These are phyloP conservation scores for Phanerotoma sp. DNA, from an alignment of 2,888 invertebrate species.

Conservation along the genomic window DNA sequence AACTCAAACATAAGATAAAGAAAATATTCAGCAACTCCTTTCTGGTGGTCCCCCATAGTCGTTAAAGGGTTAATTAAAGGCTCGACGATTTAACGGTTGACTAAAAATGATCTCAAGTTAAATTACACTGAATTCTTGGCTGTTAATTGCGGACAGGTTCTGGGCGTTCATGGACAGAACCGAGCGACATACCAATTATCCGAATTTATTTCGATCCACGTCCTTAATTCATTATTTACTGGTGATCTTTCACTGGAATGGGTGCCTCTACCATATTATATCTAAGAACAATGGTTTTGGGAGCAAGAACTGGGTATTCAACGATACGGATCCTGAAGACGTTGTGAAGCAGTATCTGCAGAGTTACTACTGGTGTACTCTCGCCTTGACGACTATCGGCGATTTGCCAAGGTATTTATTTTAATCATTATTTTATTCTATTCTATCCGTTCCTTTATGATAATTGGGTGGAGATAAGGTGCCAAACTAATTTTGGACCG, in stretches of 20 bases:
- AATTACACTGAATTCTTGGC: too few species aligned
- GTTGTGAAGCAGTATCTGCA: slow-evolving; percentile 94
- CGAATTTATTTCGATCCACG: slow-evolving; percentile 91
- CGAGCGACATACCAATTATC: slow-evolving; percentile 98
- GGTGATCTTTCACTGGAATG: slow-evolving; percentile 99
- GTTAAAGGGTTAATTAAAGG: too few species aligned
- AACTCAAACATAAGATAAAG: too few species aligned
- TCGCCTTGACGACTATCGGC: slow-evolving; percentile 94
- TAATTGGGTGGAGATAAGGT: too few species aligned
- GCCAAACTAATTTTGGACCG: too few species aligned
- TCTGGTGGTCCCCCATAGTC: too few species aligned
- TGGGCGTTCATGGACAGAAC: slow-evolving; percentile 99
- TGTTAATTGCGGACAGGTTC: slow-evolving; percentile 63
- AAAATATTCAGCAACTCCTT: too few species aligned
- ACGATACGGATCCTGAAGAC: slow-evolving; percentile 82
- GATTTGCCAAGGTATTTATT: slow-evolving; percentile 54
- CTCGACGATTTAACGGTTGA: too few species aligned
- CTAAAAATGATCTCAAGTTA: too few species aligned
- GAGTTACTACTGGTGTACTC: slow-evolving; percentile 98
- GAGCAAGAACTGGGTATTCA: slow-evolving; percentile 89
- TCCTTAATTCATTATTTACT: slow-evolving; percentile 93
- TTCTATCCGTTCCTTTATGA: neutral
- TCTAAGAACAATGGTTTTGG: slow-evolving; percentile 95
- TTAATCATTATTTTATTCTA: neutral
- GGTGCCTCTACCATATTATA: slow-evolving; percentile 96